Conservation (phyloP, 2,888 invertebrate genomes). For the Entomobrya multifasciata region DNA sequence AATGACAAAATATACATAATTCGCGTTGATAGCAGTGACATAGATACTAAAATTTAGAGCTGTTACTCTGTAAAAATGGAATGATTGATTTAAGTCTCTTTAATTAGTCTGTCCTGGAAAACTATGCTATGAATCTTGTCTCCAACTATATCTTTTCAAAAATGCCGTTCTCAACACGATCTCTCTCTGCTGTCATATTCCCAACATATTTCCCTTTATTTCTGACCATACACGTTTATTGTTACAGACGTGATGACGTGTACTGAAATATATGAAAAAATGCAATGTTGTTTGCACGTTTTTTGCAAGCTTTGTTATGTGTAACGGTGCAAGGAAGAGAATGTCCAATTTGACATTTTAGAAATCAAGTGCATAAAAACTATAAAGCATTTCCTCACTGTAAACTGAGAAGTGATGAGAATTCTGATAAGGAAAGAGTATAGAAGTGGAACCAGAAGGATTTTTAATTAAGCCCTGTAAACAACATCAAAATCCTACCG, state of each 20-base stretch:
- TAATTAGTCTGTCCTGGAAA: too few species aligned
- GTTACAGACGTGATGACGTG: too few species aligned
- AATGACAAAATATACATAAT: too few species aligned
- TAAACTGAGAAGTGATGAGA: not conserved
- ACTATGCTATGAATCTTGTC: too few species aligned
- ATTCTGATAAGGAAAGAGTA: not conserved
- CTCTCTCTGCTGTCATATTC: not conserved
- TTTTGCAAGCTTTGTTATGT: too few species aligned
- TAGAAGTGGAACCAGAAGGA: conserved; percentile 34
- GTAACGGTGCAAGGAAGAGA: too few species aligned
- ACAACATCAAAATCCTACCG: conserved; percentile 42
- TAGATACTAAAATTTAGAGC: conserved; percentile 10
- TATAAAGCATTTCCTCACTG: not conserved
- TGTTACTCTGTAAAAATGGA: conserved; percentile 39
- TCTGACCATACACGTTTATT: not conserved
- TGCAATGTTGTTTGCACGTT: not conserved
- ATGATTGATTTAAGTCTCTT: conserved; percentile 17
- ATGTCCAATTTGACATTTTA: too few species aligned
- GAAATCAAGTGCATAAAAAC: not conserved
- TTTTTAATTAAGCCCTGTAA: conserved; percentile 58
- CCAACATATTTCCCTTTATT: not conserved
- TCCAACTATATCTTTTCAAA: not conserved
- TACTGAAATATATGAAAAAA: not conserved
- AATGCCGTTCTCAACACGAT: too few species aligned
- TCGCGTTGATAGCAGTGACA: too few species aligned